Evolutionary conservation across 2,797 vertebrate genomes (phyloP), one percentile per base, ranked within the genome.

Genomic region (Epinephelus awoara): DNA sequence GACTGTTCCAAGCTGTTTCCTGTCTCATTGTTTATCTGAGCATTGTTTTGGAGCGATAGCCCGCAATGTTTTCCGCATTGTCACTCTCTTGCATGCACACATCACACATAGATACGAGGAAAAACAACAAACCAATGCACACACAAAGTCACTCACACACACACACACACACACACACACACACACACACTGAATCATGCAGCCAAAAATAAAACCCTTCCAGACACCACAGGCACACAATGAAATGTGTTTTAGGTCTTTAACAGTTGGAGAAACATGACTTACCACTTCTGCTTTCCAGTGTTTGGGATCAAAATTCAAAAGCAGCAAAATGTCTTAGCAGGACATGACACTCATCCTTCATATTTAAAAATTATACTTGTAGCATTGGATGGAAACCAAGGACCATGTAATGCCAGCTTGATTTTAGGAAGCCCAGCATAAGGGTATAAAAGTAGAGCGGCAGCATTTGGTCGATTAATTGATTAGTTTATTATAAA

Each of bases 21-120:
- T 61, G 85, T 86, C 54, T 54, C 61, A 71, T 90, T 89, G 87
- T 92, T 93, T 87, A 88, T 90, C 76, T 71, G 79, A 68, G 52
- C 21, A 83, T 85, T 92, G 87, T 87, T 85, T 74, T 83, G 75
- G 61, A 58, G 69, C 19, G 10, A 64, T 49, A 73, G 15, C 38
- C 87, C 80, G n/a, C 88, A 88, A 44, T 74, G 71, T 76, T 83
- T 89, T 84, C 61, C 84, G 87, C 79, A n/a, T 47, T 50, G 64
- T 88, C 88, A 91, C 69, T 88, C 63, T 70, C 70, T 55, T 56
- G 57, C 49, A 21, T 19, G 15, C 23, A 66, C 75, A 75, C 58
- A 44, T 44, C 68, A 62, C 46, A 50, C 58, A 79, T 19, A 59
- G 42, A 51, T 66, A 47, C 7, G n/a, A 13, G 19, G 11, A 78